Evolutionary conservation across 1,140 invertebrate genomes (phyloP), one percentile per base, ranked within the genome.

Genomic region (Polypedilum vanderplanki): DNA sequence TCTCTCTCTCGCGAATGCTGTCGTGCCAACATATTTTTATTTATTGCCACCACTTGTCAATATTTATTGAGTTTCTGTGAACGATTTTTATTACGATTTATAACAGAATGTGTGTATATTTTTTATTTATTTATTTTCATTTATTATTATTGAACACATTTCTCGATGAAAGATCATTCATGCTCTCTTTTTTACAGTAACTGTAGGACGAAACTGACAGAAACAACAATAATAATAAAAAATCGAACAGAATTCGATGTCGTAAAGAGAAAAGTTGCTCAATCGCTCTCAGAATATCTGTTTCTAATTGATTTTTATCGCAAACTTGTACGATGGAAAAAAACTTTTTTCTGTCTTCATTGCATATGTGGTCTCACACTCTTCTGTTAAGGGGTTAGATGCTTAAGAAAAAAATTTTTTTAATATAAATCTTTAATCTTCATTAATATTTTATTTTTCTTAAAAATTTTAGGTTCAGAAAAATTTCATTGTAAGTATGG

Each of bases 41-140:
- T 46, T 46, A 46, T 46, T 46, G 41, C 41, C 41, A 15, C 41
- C 41, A 46, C 41, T 46, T 46, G 41, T 46, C 41, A 46, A 46
- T 46, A 46, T 46, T 46, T 46, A 46, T 46, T 46, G 41, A 46
- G 41, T 46, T 46, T 46, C 41, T 46, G 41, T 46, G 41, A 46
- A 15, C 41, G 41, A 46, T 46, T 46, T 46, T 46, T 46, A 46
- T 46, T 46, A 8, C 41, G 41, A 46, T 46, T 46, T 46, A 12
- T 46, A 46, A 46, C 15, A 3, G 9, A 46, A 9, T 12, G 9
- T 46, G 41, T 46, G 40, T 41, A 41, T 41, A 4, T 46, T 46
- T 33, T 46, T 15, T 12, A 46, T 46, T 4, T 46, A 46, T 46
- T 46, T 46, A 46, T 46, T 46, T 12, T 46, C 15, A 46, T 46